Conservation (phyloP, 2,888 invertebrate genomes). For the Sialis fuliginosa region DNA sequence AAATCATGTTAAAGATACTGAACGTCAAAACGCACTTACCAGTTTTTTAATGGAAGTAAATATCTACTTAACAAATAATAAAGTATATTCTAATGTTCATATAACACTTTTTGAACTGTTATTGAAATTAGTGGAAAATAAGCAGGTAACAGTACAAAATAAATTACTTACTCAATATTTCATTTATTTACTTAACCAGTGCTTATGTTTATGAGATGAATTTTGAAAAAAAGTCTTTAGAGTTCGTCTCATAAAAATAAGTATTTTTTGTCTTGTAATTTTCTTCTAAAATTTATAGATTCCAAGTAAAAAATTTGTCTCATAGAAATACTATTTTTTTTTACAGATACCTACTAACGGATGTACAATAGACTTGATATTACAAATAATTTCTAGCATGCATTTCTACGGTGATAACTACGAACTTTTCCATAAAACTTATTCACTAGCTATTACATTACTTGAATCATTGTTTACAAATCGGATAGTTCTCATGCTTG, state of each 20-base stretch:
- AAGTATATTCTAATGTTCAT: background rate
- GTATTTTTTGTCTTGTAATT: too few relatives aligned
- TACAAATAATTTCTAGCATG: slow-evolving; percentile 15
- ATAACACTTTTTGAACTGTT: too few relatives aligned
- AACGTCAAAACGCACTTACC: slow-evolving; percentile 16
- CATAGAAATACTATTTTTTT: background rate
- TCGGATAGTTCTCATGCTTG: slow-evolving; percentile 19
- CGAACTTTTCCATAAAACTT: slow-evolving; percentile 12
- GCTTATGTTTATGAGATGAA: too few relatives aligned
- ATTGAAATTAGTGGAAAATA: too few relatives aligned
- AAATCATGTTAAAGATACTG: slow-evolving; percentile 17
- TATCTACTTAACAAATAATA: slow-evolving; percentile 10
- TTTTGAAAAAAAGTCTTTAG: too few relatives aligned
- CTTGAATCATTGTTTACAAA: slow-evolving; percentile 19
- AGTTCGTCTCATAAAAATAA: too few relatives aligned
- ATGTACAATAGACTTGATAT: slow-evolving; percentile 16
- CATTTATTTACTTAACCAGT: too few relatives aligned
- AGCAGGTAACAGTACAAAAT: too few relatives aligned
- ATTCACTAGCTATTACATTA: slow-evolving; percentile 14
- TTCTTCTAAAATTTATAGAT: too few relatives aligned
- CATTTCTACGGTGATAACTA: slow-evolving; percentile 8
- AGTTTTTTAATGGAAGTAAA: slow-evolving; percentile 14
- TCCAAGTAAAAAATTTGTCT: too few relatives aligned
- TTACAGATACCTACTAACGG: slow-evolving; percentile 4
- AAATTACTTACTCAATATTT: too few relatives aligned